Conservation (phyloP, 2,888 invertebrate genomes). For the Morpho deidamia region DNA sequence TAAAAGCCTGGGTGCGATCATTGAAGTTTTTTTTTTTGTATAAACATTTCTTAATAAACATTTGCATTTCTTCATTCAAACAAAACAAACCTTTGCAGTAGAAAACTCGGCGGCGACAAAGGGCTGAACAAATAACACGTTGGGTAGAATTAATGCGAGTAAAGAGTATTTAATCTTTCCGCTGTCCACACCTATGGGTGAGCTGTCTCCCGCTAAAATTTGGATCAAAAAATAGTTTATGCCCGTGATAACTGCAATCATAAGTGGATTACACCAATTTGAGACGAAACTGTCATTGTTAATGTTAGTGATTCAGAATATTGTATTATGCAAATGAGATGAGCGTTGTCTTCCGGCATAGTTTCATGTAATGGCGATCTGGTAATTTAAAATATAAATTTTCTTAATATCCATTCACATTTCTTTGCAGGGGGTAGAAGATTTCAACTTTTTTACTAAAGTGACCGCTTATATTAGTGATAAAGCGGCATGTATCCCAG, state of each 20-base stretch:
- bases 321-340: neutral
- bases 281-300: neutral
- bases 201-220: slow-evolving; percentile 45
- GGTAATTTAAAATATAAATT: too few species aligned
- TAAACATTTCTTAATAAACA: too few species aligned
- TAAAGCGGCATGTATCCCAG: too few species aligned
- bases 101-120: slow-evolving; percentile 37
- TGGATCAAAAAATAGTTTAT: slow-evolving; percentile 41
- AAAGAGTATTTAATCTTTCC: slow-evolving; percentile 32
- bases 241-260: slow-evolving; percentile 34
- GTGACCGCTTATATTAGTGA: too few species aligned
- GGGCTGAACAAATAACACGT: slow-evolving; percentile 56
- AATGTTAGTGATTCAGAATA: neutral
- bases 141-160: slow-evolving; percentile 47
- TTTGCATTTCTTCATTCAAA: too few species aligned
- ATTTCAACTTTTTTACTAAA: too few species aligned
- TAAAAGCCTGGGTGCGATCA: too few species aligned
- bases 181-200: slow-evolving; percentile 65
- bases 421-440: too few species aligned
- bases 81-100: neutral
- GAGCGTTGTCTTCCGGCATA: neutral
- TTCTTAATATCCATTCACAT: too few species aligned
- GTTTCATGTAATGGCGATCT: too few species aligned
- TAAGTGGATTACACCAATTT: slow-evolving; percentile 11
- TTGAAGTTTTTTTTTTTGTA: too few species aligned